Base-by-base conservation (phyloP, 2,888 invertebrate genomes). In the Macrosiphum euphorbiae region DNA sequence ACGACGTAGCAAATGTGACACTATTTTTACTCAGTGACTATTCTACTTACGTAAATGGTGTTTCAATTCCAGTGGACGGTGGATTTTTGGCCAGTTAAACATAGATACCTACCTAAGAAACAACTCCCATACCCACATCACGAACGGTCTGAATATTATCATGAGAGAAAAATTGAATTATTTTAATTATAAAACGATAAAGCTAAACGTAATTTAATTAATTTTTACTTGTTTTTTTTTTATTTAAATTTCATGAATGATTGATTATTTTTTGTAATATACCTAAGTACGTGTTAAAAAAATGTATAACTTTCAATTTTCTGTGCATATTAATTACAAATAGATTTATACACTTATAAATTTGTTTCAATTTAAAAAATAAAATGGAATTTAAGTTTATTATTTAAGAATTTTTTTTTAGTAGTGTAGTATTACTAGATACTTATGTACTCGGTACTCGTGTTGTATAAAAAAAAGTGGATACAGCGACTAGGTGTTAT, bases 11-110 rank as follows among this genome's bases (percentile, higher is more conserved):
- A 0, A 97, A 98, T 95, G 97, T 97, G 0, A 97, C 98, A 26
- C 95, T 98, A 87, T 99, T 97, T 96, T 96, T 99, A 90, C 96
- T 99, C 84, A 98, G 98, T 95, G 97, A 98, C 95, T 97, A 97
- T 95, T 97, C 99, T 10, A 97, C 97, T 92, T 98, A 98, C 97
- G 97, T 98, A 92, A 98, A 97, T 94, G 99, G 98, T 10, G 96
- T 97, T 26, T 96, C 97, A 89, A 96, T 99, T 86, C 97, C 98
- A 0, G 96, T 99, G 28, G 99, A 99, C 95, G 98, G 98, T 90
- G 99, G 99, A 94, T 97, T 96, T 47, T 92, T 95, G 28, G 94
- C 95, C 85, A 55, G 93, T 90, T 93, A 90, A 92, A 55, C 7
- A 35, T 78, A 35, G 35, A 78, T 78, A 44, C 44, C 44, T 78